A percentile compares a stretch with the other conserved stretches of the same genome.
phyloP scores from a whole-genome alignment of 2,888 invertebrate species.

The Ophion ventricosus region DNA sequence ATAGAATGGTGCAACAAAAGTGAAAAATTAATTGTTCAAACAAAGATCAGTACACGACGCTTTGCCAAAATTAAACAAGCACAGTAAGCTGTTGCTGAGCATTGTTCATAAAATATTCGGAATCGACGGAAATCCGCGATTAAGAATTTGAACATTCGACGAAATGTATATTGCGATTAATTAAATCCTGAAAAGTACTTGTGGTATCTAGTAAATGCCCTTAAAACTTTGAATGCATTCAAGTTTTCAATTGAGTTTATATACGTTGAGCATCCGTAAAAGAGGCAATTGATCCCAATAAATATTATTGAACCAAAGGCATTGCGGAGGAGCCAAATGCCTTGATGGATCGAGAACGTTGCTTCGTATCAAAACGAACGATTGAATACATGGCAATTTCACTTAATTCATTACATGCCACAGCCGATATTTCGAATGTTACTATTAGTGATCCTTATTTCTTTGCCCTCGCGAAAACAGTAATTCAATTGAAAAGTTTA shows the following conservation, averaged over 20 bases:
- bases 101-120: background rate
- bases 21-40: background rate
- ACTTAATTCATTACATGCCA: no score
- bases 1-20: background rate
- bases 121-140: background rate
- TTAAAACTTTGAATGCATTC: background rate
- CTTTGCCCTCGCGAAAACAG: no score
- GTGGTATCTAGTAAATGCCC: background rate
- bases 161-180: background rate
- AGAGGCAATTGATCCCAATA: conserved; percentile 59
- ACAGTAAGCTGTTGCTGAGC: background rate
- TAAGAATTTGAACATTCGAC: background rate
- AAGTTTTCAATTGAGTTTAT: conserved; percentile 7
- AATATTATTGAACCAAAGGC: conserved; percentile 41
- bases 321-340: conserved; percentile 22
- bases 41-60: background rate
- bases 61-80: background rate
- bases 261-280: conserved; percentile 18
- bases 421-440: no score
- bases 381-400: background rate
- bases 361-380: conserved; percentile 2
- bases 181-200: background rate
- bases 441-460: no score
- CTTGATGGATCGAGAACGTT: background rate
- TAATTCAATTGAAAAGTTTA: no score